Evolutionary conservation across 2,113 vertebrate species (phyloP), one percentile per base, ranked within the genome.

Genomic region (Peucedramus taeniatus): DNA sequence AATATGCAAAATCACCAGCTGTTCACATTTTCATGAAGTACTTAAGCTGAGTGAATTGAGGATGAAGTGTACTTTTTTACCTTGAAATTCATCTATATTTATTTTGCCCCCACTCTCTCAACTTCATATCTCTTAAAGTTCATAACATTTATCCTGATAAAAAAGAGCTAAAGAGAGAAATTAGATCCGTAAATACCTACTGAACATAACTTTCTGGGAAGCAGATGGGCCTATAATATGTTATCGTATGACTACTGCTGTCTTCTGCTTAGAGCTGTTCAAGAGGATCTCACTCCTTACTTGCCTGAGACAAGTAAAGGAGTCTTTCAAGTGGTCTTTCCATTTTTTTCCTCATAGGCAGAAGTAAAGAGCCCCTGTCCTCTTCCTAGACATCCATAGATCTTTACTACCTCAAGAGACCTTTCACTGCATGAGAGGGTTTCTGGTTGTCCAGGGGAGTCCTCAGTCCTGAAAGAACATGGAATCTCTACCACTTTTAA

Each of bases 1-100:
- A 84, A 86, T 93, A 94, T 95, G 88, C 90, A 94, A 97, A 94
- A 93, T 94, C 64, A 81, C 80, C 90, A 96, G 94, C 86, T 97
- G 94, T 92, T 95, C 93, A 79, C 60, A 76, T 94, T 92, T 89
- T 87, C 87, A 60, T 81, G 51, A 78, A 86, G 76, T 89, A 94
- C 92, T 93, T 94, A 75, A 89, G 71, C 76, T 90, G 71, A 88
- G 72, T 75, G 76, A 92, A 68, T 72, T 50, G 81, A 89, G 74
- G 60, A 81, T 75, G 53, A 28, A 87, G 49, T 76, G 61, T 92
- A 87, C 57, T 61, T 89, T 95, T 91, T 90, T 92, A 83, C 85
- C 83, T 92, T 90, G 77, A 92, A 95, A 94, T 66, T 78, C 5
- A 18, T 90, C 78, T 81, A 14, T 89, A 82, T 96, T 80, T 77